These are phyloP conservation scores for Drosophila leontia DNA, from an alignment of 1,140 invertebrate genomes.

Conservation along the genomic window DNA sequence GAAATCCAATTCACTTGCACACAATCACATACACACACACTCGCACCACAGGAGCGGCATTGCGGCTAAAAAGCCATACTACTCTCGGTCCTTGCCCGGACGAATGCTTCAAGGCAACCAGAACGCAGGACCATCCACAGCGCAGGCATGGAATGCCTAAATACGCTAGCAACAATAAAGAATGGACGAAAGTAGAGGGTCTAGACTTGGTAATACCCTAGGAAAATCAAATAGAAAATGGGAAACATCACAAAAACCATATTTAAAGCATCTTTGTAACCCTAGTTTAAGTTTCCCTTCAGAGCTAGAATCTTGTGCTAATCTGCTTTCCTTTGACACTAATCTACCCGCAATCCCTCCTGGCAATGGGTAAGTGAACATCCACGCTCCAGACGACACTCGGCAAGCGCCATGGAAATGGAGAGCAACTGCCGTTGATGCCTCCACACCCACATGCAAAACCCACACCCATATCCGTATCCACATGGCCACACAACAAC, in stretches of 20 bases:
- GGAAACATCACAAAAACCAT: not conserved
- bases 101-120: constrained; percentile 68
- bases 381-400: constrained; percentile 75
- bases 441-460: constrained; percentile 30
- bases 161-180: constrained; percentile 45
- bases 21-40: constrained; percentile 14
- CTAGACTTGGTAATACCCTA: not conserved
- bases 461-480: constrained; percentile 19
- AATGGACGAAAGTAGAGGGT: not conserved
- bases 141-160: constrained; percentile 66
- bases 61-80: constrained; percentile 79
- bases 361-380: constrained; percentile 43
- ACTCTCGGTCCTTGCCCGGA: constrained; percentile 28
- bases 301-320: no score
- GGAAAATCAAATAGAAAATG: no score
- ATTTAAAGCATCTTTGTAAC: not conserved
- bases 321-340: not conserved
- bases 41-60: constrained; percentile 54
- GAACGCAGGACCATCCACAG: constrained; percentile 48
- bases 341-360: constrained; percentile 13
- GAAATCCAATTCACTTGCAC: constrained; percentile 44
- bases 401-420: constrained; percentile 75
- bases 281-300: not conserved
- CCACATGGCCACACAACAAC: constrained; percentile 46
- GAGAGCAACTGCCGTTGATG: constrained; percentile 47